These are phyloP conservation scores for Caenorhabditis sp. DNA, from an alignment of 2,888 invertebrate genomes.

Conservation along the genomic window DNA sequence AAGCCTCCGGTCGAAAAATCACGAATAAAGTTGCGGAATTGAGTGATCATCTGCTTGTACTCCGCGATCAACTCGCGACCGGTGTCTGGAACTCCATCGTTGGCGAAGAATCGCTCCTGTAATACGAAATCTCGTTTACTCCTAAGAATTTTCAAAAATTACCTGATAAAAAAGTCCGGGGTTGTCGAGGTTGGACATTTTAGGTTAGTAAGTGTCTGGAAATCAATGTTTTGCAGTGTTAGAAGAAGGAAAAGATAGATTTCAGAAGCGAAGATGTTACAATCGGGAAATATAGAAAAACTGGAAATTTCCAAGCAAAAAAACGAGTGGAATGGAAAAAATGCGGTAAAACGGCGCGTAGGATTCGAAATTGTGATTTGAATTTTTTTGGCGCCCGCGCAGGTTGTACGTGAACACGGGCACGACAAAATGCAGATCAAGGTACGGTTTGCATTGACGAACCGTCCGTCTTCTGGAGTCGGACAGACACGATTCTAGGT, in stretches of 20 bases:
- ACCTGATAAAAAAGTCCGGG: slow-evolving; percentile 80
- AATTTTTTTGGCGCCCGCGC: slow-evolving; percentile 47
- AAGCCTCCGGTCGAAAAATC: slow-evolving; percentile 97
- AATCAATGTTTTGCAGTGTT: no score
- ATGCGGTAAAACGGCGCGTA: slow-evolving; percentile 22
- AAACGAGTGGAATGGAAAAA: background rate
- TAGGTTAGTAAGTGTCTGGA: slow-evolving; percentile 46
- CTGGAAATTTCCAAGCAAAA: background rate
- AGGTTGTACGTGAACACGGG: slow-evolving; percentile 10
- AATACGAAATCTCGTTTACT: background rate
- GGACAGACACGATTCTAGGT: background rate
- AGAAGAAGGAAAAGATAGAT: no score
- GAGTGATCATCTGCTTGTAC: slow-evolving; percentile 88
- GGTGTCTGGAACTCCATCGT: slow-evolving; percentile 79
- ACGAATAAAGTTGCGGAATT: slow-evolving; percentile 95
- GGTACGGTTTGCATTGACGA: background rate
- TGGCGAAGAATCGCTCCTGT: slow-evolving; percentile 77
- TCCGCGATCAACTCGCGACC: slow-evolving; percentile 80
- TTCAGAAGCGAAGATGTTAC: no score
- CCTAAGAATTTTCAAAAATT: background rate
- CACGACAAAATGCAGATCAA: slow-evolving; percentile 10
- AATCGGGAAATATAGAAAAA: background rate
- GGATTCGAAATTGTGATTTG: slow-evolving; percentile 23
- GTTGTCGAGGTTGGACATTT: slow-evolving; percentile 78
- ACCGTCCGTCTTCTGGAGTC: no score